Evolutionary conservation across 2,888 invertebrate species (phyloP), one percentile per base, ranked within the genome.

Genomic region (Dicranocentrus wangi): DNA sequence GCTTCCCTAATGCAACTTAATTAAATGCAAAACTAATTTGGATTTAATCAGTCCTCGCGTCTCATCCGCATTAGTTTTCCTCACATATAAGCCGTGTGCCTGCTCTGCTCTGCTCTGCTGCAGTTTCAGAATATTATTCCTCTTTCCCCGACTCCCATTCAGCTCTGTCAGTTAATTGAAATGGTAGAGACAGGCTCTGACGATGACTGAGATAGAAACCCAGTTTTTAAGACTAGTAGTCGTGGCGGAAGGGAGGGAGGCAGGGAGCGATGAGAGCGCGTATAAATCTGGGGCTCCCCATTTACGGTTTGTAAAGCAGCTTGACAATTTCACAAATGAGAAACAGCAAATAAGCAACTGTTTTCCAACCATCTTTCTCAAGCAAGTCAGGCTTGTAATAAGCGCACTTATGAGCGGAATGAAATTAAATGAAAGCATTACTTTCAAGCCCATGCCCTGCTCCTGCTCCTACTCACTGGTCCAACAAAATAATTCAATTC

Each of bases 21-120:
- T 79, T 79, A 79, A 71, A 79, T 79, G 79, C 72, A 79, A 79
- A 79, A 79, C 72, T 72, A 79, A 79, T 79, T 79, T 72, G 65
- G 58, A 79, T 66, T 71, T 79, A 79, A 79, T 79, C 79, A 79
- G 65, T 58, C 55, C 47, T n/a, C n/a, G 28, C 58, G 79, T 71
- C 79, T 78, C 78, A 70, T 79, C 61, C 1, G 63, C 42, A 63
- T 63, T 63, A 63, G 17, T 19, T 63, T 63, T 63, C 63, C 55
- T 5, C 21, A 19, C 55, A 23, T 2, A 23, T 19, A 7, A 23
- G 28, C 5, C 28, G 28, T n/a, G 17, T 27, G 61, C 25, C 32
- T 32, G n/a, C n/a, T n/a, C n/a, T n/a, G n/a, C n/a, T n/a, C n/a
- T n/a, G n/a, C n/a, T n/a, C n/a, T n/a, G n/a, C n/a, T n/a, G n/a